Evolutionary conservation across 2,888 invertebrate species (phyloP), one percentile per base, ranked within the genome.

Genomic region (Plebejus argus): DNA sequence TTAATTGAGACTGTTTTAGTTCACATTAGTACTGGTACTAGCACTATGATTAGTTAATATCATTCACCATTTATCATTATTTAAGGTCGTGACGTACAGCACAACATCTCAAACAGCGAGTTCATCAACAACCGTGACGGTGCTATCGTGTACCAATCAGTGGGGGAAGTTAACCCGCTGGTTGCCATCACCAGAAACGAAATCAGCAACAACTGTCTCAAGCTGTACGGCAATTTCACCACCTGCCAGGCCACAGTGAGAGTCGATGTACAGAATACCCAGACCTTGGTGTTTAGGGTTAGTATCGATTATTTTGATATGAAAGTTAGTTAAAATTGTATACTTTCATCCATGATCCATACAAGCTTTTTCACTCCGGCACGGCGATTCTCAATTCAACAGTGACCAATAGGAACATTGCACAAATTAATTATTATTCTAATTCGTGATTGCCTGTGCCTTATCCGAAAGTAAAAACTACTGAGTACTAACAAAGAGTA

Each of bases 221-320:
- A 98, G 84, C 93, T 99, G 39, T 99, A 98, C 85, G 99, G 98
- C 0, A 99, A 99, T 89, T 98, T 99, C 85, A 98, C 99, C 0
- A 96, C 99, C 3, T 97, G 99, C 86, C 95, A 95, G 83, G 96
- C 98, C n/a, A 97, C 98, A 2, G 94, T 99, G 8, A 95, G 96
- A 84, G 93, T 99, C 80, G 98, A 99, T 86, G 96, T 99, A 0
- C 99, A 99, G 89, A 99, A 99, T 88, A 99, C 99, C 70, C 97
- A 98, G 87, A 97, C 97, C 0, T 90, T 98, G 53, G 97, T 96
- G 81, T 98, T 98, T 85, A 95, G 97, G 92, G 98, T 98, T 89
- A 93, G 95, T 90, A 56, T 33, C 33, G 28, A 28, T 66, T 23
- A 28, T 28, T 28, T 28, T 28, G 28, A 28, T 28, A 28, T 28